Base-by-base conservation (phyloP, 2,888 invertebrate species). In the Selenia dentaria region DNA sequence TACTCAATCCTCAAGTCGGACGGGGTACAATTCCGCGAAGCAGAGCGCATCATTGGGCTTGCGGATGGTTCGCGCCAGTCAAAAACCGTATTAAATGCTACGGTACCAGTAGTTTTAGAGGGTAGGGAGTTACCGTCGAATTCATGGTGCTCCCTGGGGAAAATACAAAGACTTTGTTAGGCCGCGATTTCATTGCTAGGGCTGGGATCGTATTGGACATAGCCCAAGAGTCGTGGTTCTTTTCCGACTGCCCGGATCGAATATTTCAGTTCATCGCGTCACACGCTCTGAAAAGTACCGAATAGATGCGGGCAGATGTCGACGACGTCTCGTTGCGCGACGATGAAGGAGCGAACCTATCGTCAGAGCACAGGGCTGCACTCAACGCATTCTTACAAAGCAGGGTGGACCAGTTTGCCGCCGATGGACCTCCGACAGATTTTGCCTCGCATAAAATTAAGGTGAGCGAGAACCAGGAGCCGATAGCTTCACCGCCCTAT, bases 361-460 rank as follows among this genome's bases (percentile, higher is more conserved):
- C 32, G 6, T 2, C 20, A 2, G 20, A 18, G 10, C 32, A 32
- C 1, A 18, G 8, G 6, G 3, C 8, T 3, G 8, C 6, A 10
- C 20, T 32, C 11, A 20, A 32, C 20, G 20, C 3, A 5, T 20
- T 32, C 11, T 0, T 20, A 1, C 6, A 3, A 0, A 18, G 12
- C 10, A 24, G 16, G 5, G 12, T 10, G 3, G 25, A 10, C 10
- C 32, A 12, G 5, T 33, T 29, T 22, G 32, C 33, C 1, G 10
- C n/a, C 11, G 22, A 45, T 2, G 49, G 53, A 1, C 44, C 44
- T 22, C 18, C 54, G 1, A 61, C 60, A 1, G 47, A 49, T 1
- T 59, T 35, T 9, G 57, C 57, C 0, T 41, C 52, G 8, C 75
- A 74, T 31, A 20, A 16, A 2, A 71, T 74, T 3, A 60, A 70